phyloP scores from a whole-genome alignment of 2,797 vertebrate species.

The Rhabdophis nuchalis region DNA sequence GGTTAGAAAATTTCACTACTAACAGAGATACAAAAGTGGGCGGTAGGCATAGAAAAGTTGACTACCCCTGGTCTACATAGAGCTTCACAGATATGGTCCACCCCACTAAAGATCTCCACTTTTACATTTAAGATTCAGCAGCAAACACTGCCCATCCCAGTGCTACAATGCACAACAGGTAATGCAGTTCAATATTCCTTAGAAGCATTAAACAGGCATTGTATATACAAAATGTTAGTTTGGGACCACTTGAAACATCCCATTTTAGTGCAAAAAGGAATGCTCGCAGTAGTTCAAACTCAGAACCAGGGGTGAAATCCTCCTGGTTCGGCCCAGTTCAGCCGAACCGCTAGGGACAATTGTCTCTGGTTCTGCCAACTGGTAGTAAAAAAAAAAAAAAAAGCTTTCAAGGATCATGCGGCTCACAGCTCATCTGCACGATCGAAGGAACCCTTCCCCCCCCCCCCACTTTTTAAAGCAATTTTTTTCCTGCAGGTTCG shows the following conservation, averaged over 20 bases:
- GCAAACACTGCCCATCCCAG: neutral
- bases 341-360: no score
- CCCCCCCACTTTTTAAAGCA: no score
- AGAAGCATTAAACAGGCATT: neutral
- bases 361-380: no score
- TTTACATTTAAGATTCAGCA: neutral
- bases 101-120: neutral
- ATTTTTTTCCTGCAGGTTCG: no score
- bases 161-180: neutral
- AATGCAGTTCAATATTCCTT: neutral
- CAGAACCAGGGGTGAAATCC: neutral
- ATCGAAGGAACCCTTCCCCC: no score
- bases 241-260: neutral
- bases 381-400: no score
- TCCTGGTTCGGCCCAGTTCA: no score
- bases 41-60: no score
- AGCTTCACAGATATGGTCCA: neutral
- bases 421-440: no score
- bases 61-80: neutral
- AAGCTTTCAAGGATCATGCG: no score
- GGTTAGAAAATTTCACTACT: no score
- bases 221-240: neutral
- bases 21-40: no score
- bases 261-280: neutral
- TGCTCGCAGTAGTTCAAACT: neutral